phyloP scores from a whole-genome alignment of 2,113 vertebrate species.

The Brevimyrus niger region DNA sequence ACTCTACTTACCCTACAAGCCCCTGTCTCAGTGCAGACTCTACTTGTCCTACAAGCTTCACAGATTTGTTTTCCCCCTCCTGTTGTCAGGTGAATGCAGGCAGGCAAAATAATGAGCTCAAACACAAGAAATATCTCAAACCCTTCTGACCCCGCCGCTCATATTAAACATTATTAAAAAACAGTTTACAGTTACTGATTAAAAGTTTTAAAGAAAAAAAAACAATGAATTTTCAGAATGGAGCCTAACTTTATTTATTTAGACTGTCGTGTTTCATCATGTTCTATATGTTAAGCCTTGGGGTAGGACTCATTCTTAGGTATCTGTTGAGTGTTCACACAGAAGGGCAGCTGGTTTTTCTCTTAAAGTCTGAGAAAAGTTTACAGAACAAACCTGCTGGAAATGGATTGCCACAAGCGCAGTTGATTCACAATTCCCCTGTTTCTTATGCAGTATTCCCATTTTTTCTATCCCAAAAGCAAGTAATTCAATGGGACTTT shows the following conservation, averaged over 20 bases:
- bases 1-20: too few species aligned
- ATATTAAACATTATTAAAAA: neutral
- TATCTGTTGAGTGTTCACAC: neutral
- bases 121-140: neutral
- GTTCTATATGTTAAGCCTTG: neutral
- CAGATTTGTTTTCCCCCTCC: neutral
- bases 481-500: neutral
- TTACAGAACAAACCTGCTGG: neutral
- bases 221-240: neutral
- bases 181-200: neutral
- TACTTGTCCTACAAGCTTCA: neutral
- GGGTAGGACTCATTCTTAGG: neutral
- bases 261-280: neutral
- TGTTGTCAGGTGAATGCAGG: neutral
- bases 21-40: neutral
- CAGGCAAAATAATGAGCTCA: neutral
- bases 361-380: neutral
- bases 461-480: neutral
- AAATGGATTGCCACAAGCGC: neutral
- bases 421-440: neutral
- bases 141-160: neutral
- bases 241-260: neutral
- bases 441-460: neutral
- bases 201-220: neutral
- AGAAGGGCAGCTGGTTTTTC: neutral